Base-by-base conservation (phyloP, 2,113 vertebrate genomes). In the Dipodomys spectabilis region DNA sequence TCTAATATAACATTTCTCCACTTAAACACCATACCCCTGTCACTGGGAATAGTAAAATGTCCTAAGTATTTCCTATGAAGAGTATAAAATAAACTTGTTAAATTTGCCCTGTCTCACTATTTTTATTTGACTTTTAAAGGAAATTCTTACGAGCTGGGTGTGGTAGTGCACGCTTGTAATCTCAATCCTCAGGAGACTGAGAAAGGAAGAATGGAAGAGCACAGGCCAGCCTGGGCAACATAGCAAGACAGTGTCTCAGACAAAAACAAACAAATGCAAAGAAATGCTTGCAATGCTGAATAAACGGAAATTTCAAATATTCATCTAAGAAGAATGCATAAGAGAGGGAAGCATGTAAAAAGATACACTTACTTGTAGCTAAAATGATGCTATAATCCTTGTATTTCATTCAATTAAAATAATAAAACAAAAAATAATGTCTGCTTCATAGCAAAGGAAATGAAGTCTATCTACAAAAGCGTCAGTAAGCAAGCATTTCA, bases 81-180 rank as follows among this genome's bases (percentile, higher is more conserved):
- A 65, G 28, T 74, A 77, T 81, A 90, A 94, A 90, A 92, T 92
- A 74, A 69, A 75, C 22, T 60, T 87, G 25, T 49, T 74, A 82
- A 57, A 79, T 2, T 86, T 95, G 6, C 10, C 4, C 20, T 28
- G 5, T 49, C 60, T 82, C 60, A 71, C 4, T 4, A 77, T 86
- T 88, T 79, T 75, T 62, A 92, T 23, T 44, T 81, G 65, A 64
- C 49, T 65, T 53, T 74, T 75, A 10, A 57, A 53, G 78, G 39
- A 72, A 65, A 90, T 67, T 83, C 49, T 74, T 67, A 57, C 7
- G 23, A 67, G 65, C 23, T 28, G 25, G 65, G 65, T 28, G 25
- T 27, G 65, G 65, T 67, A 27, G 65, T 11, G 25, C 65, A 9
- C 9, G 25, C 65, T 27, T 67, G 25, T 67, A 67, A 28, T 67